A percentile compares a stretch with the other conserved stretches of the same genome.
phyloP scores from a whole-genome alignment of 2,113 vertebrate genomes.

The Tenebrosternarchus preto region DNA sequence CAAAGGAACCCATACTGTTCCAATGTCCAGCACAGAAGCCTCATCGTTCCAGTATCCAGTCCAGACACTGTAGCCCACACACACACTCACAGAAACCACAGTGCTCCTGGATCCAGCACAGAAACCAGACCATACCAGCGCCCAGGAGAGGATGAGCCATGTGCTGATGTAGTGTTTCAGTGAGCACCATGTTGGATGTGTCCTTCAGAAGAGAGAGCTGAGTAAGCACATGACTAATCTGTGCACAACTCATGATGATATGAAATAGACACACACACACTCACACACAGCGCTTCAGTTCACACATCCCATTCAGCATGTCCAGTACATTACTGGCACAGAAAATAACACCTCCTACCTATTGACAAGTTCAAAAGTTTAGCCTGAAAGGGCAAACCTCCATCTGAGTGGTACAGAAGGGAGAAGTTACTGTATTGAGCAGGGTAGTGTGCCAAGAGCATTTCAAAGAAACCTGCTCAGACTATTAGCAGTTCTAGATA shows the following conservation, averaged over 20 bases:
- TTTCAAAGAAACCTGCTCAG: conserved; percentile 35
- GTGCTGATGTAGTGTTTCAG: background rate
- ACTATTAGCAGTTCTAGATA: conserved; percentile 5
- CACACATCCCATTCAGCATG: background rate
- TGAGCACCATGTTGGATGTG: background rate
- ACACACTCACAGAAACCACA: no score
- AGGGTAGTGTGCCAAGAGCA: background rate
- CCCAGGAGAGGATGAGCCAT: background rate
- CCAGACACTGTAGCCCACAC: no score
- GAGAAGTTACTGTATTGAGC: background rate
- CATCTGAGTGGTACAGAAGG: conserved; percentile 19
- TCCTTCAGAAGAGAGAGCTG: conserved; percentile 22
- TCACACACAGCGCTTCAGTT: conserved; percentile 13
- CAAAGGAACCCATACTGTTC: background rate
- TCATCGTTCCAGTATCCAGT: no score
- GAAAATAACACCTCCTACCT: background rate
- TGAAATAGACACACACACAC: conserved; percentile 22
- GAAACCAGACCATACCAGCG: no score
- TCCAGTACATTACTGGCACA: background rate
- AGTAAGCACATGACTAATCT: conserved; percentile 35
- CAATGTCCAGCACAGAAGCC: conserved; percentile 12
- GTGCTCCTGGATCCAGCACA: no score
- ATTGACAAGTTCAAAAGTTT: background rate
- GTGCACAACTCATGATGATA: conserved; percentile 20
- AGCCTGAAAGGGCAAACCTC: conserved; percentile 6